Evolutionary conservation across 2,888 invertebrate genomes (phyloP), one percentile per base, ranked within the genome.

Genomic region (Brachynemurus nebulosus): DNA sequence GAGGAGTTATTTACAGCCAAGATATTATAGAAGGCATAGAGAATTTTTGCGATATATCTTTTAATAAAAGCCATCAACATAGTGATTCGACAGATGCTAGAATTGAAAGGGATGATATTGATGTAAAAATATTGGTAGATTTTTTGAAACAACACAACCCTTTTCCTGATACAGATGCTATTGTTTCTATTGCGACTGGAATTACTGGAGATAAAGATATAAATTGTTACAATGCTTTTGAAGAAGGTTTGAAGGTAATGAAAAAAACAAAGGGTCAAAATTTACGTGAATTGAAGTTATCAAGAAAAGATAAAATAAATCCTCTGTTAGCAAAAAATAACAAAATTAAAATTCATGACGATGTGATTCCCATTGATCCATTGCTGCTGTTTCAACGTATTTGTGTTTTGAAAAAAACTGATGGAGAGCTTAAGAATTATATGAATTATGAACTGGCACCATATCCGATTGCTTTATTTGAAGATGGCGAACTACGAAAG

Each of bases 101-200:
- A 6, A 39, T 44, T 6, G 36, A 44, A 42, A 27, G 45, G 30
- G 45, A 48, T 30, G 34, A 45, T 19, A 30, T 23, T 12, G 45
- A n/a, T n/a, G n/a, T n/a, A n/a, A 47, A 21, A 35, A 44, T 14
- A 45, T 40, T 48, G 20, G 21, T 36, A 21, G 14, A 47, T 21
- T 51, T 35, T 21, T 48, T 49, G 12, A 40, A 14, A 23, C 43
- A 47, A 47, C 49, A 52, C 33, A 33, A 9, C 27, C 46, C 47
- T 34, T 51, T 51, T 40, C 44, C 47, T 17, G 47, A 46, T 47
- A 40, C 33, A 18, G 46, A 43, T 44, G 41, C 34, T 16, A 39
- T 50, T 12, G 48, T 47, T 34, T 49, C 48, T 19, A 51, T 48
- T 21, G 50, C 45, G 9, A 50, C 50, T 27, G 50, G 47, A 48